A percentile compares a stretch with the other conserved stretches of the same genome.
phyloP scores from a whole-genome alignment of 2,113 vertebrate genomes.

The Ascaphus truei region DNA sequence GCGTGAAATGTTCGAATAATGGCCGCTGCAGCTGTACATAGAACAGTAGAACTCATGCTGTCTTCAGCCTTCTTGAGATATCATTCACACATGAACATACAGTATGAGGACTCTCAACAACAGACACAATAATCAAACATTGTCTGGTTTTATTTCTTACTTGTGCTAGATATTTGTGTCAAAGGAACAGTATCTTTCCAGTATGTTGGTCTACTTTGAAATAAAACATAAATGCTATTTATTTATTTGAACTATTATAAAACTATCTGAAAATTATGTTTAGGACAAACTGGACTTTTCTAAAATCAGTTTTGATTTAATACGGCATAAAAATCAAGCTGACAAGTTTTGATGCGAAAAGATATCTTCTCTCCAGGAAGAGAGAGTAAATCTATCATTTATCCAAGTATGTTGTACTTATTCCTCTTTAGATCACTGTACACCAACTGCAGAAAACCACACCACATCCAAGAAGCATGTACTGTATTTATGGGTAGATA shows the following conservation, averaged over 20 bases:
- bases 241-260: slow-evolving; percentile 4
- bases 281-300: slow-evolving; percentile 1
- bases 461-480: too few species aligned
- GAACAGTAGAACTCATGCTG: slow-evolving; percentile 6
- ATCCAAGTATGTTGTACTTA: not conserved
- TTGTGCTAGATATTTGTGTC: not conserved
- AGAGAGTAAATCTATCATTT: not conserved
- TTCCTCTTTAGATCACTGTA: too few species aligned
- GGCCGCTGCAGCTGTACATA: not conserved
- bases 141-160: too few species aligned
- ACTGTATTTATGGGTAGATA: too few species aligned
- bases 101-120: slow-evolving; percentile 10
- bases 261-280: slow-evolving; percentile 9
- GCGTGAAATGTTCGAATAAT: not conserved
- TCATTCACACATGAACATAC: slow-evolving; percentile 20
- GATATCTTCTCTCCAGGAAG: not conserved
- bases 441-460: too few species aligned
- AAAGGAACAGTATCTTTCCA: not conserved
- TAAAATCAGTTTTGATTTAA: slow-evolving; percentile 12
- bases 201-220: not conserved
- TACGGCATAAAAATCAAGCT: not conserved
- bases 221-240: slow-evolving; percentile 1
- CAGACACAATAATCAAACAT: slow-evolving; percentile 17
- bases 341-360: slow-evolving; percentile 17
- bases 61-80: slow-evolving; percentile 10